Evolutionary conservation across 2,797 vertebrate species (phyloP), one percentile per base, ranked within the genome.

Genomic region (Rhodeus uyekii): DNA sequence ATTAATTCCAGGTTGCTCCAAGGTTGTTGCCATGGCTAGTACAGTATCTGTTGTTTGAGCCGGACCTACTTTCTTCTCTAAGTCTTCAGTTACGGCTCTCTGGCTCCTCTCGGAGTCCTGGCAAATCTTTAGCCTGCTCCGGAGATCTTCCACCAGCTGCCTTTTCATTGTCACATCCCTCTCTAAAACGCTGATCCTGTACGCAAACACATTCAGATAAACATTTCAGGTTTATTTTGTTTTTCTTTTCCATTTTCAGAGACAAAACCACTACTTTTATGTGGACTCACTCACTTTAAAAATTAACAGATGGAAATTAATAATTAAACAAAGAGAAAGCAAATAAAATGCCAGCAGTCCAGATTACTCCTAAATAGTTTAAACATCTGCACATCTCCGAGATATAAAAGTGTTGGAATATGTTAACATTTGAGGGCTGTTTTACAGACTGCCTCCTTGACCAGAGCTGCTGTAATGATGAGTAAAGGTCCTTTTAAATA

Each of bases 81-180:
- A 93, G 86, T 91, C 95, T 90, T 95, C 94, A 78, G 96, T 85
- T 82, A 94, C 92, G 82, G 93, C 92, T 83, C 90, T 92, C 88
- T 92, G 93, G 84, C 84, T 95, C 89, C 94, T 96, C 87, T 96
- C 95, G 84, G 94, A 96, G 89, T 97, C 97, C 91, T 96, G 94
- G 89, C 95, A 90, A 85, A 95, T 81, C 95, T 96, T 98, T 82
- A 98, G 90, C 87, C 89, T 92, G 16, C 93, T 96, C 87, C 91
- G 95, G 90, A 97, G 91, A 85, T 97, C 95, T 81, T 98, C 96
- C 90, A 97, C 94, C 84, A 98, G 91, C 90, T 96, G 95, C 87
- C 95, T 94, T 92, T 99, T 98, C 96, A 96, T 96, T 84, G 32
- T 92, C 87, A 96, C 84, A 77, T 98, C 95, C 71, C 96, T 94